Percentiles rank a stretch among this genome's conserved stretches.
phyloP scores from a whole-genome alignment of 2,113 vertebrate genomes.

The Nettapus auritus region DNA sequence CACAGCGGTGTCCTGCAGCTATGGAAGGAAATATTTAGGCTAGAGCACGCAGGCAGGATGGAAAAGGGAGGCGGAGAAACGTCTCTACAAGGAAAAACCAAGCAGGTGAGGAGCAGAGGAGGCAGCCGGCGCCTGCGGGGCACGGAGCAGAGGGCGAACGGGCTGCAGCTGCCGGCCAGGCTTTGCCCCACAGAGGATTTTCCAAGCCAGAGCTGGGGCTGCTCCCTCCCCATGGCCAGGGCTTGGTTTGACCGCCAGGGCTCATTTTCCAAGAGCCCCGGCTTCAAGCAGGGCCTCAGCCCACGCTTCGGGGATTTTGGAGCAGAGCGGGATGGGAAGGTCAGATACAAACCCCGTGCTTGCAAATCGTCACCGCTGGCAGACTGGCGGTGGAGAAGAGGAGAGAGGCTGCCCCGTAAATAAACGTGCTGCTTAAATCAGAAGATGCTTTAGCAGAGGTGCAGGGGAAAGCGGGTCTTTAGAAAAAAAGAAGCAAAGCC shows the following conservation, averaged over 20 bases:
- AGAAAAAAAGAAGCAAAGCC: background rate
- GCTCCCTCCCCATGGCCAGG: background rate
- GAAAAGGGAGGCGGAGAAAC: slow-evolving; percentile 2
- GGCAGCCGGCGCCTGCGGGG: background rate
- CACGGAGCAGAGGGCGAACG: background rate
- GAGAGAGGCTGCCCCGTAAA: rapidly evolving
- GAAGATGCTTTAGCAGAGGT: background rate
- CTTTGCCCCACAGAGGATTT: background rate
- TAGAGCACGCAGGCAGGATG: background rate
- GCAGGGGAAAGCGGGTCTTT: background rate
- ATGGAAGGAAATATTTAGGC: slow-evolving; percentile 56
- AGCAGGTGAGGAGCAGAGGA: background rate
- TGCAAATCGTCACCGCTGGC: background rate
- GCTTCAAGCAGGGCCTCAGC: background rate
- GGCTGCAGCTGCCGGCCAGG: rapidly evolving
- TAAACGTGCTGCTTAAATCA: background rate
- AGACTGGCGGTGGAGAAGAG: background rate
- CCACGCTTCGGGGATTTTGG: background rate
- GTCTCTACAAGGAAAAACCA: background rate
- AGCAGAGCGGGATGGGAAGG: background rate
- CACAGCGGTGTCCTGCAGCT: slow-evolving; percentile 60
- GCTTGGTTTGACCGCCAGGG: background rate
- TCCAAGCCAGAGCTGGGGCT: background rate
- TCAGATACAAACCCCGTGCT: background rate
- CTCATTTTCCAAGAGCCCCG: background rate